Base-by-base conservation (phyloP, 2,888 invertebrate genomes). In the Antitype chi region DNA sequence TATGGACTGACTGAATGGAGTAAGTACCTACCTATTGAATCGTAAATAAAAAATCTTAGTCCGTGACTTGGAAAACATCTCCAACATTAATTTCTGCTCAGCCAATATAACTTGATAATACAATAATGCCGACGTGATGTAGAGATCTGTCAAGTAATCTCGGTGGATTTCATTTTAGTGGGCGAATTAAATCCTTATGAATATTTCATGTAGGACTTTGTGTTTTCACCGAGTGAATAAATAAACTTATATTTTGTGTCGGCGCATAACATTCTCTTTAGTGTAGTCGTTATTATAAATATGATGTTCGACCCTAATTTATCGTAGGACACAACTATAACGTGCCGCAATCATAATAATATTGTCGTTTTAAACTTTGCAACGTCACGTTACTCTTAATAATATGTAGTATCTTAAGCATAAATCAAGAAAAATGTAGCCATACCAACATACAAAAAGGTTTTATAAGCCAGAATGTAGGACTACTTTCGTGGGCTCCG, bases 161-260 rank as follows among this genome's bases (percentile, higher is more conserved):
- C 91, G 60, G 82, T 81, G 91, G 92, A 90, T 90, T 91, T 89
- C 90, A 89, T 92, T 92, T 90, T 90, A 90, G 90, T 89, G 87
- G 87, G 88, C 83, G 87, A 91, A 90, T 92, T 90, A 91, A 90
- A 88, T 90, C 91, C 89, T 89, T 89, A 92, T 93, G 93, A 92
- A 93, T 92, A 93, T 91, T 92, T 91, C 89, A 92, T 92, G 79
- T 80, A 80, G 85, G 88, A 87, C 80, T 87, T 83, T 86, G 84
- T 85, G 86, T 88, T 90, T 86, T 89, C 89, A 86, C 85, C 77
- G 75, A 81, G 85, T 75, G 80, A 78, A 82, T 86, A 87, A 87
- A 88, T 86, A 89, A 79, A 88, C 82, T 88, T 85, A 80, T 82
- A 85, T 87, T 88, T 82, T 82, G 75, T 83, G 81, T 70, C 64